These are phyloP conservation scores for Hemibagrus wyckioides DNA, from an alignment of 2,113 vertebrate species.

Conservation along the genomic window DNA sequence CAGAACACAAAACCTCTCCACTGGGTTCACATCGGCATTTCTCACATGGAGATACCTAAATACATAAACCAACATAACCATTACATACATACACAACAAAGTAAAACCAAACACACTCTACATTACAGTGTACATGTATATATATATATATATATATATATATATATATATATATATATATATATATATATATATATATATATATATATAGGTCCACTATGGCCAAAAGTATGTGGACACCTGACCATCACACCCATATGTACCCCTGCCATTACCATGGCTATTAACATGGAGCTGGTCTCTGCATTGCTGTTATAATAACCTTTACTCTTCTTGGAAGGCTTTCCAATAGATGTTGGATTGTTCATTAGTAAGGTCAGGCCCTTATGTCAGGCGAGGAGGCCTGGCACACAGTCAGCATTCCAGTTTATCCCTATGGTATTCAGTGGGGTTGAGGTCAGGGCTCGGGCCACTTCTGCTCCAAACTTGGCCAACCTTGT, in stretches of 20 bases:
- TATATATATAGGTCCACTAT: too few species aligned
- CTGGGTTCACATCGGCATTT: conserved; percentile 92
- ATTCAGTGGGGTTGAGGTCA: not conserved
- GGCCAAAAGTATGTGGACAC: not conserved
- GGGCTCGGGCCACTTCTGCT: not conserved
- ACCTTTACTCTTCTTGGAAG: not conserved
- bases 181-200: too few species aligned
- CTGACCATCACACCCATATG: not conserved
- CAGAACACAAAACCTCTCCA: conserved; percentile 92
- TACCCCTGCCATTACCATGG: not conserved
- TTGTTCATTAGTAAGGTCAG: not conserved
- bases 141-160: too few species aligned
- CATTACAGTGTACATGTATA: not conserved
- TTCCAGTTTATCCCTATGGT: not conserved
- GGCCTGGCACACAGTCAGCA: not conserved
- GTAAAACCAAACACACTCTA: not conserved
- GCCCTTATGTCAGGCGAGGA: not conserved
- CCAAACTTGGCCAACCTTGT: not conserved
- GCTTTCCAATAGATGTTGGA: not conserved
- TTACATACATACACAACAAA: conserved; percentile 5
- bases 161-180: too few species aligned
- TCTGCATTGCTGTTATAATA: not conserved
- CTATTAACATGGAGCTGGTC: not conserved
- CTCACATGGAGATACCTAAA: conserved; percentile 94
- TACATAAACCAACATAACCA: conserved; percentile 49